A percentile compares a stretch with the other conserved stretches of the same genome.
Evolutionary conservation across 2,797 vertebrate genomes (phyloP).

Genomic region (Neomorphus geoffroyi): DNA sequence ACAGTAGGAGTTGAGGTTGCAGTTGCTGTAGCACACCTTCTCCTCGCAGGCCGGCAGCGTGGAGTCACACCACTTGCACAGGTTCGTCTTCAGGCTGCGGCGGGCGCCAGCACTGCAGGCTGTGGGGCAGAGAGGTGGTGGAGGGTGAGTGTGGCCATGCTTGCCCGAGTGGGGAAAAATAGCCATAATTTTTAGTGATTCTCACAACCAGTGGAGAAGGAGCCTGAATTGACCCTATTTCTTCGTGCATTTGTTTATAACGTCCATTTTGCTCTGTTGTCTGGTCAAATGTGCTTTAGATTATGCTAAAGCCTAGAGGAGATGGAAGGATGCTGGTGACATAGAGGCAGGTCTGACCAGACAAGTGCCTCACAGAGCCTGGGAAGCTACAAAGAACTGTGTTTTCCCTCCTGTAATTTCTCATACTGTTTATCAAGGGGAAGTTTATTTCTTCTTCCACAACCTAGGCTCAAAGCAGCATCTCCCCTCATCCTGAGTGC

Average conservation of each 20-base stretch:
- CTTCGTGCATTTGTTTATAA: not conserved
- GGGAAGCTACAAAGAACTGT: not conserved
- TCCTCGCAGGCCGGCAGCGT: constrained; percentile 81
- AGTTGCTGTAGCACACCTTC: constrained; percentile 86
- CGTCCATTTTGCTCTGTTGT: not conserved
- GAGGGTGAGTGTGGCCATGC: not conserved
- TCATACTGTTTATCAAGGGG: not conserved
- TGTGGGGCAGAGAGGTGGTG: constrained; percentile 31
- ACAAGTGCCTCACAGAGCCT: not conserved
- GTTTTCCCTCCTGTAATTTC: not conserved
- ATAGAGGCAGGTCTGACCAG: fast-evolving
- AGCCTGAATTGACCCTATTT: fast-evolving
- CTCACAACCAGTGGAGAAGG: fast-evolving
- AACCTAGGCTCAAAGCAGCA: not conserved
- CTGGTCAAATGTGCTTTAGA: not conserved
- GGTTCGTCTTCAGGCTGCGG: constrained; percentile 82
- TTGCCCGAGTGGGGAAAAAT: not conserved
- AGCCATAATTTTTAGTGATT: fast-evolving
- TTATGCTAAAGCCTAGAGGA: not conserved
- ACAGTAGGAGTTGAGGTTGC: constrained; percentile 87
- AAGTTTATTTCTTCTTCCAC: not conserved
- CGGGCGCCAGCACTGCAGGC: constrained; percentile 66
- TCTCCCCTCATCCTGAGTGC: not conserved
- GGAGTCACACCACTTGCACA: constrained; percentile 89
- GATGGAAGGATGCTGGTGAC: not conserved